Evolutionary conservation across 1,140 invertebrate genomes (phyloP).

Genomic region (Brevipalpus yothersi): DNA sequence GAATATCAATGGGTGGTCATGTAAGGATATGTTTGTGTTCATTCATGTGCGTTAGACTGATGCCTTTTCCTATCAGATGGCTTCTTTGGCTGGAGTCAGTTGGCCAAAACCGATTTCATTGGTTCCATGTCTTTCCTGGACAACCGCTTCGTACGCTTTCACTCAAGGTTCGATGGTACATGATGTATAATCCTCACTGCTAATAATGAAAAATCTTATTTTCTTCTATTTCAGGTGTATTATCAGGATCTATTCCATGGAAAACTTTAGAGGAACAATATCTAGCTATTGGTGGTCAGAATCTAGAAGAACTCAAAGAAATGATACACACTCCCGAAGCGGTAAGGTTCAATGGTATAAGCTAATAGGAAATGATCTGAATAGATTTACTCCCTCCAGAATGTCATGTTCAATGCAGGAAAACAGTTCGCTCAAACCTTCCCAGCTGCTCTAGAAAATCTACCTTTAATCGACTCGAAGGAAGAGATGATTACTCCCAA

Average conservation of each 20-base stretch:
- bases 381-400: constrained; percentile 6
- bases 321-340: constrained; percentile 28
- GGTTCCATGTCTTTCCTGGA: constrained; percentile 88
- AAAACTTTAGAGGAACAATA: constrained; percentile 65
- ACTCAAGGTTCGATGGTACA: constrained; percentile 37
- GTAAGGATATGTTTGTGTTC: constrained; percentile 24
- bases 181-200: background rate
- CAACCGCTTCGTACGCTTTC: constrained; percentile 81
- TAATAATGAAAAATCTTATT: constrained; percentile 2
- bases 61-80: background rate
- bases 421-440: constrained; percentile 41
- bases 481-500: background rate
- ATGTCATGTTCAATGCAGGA: constrained; percentile 29
- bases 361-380: constrained; percentile 4
- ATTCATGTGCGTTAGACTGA: background rate
- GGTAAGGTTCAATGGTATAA: constrained; percentile 9
- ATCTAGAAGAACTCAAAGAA: constrained; percentile 54
- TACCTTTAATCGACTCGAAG: background rate
- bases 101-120: constrained; percentile 77
- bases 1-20: constrained; percentile 99
- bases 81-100: constrained; percentile 54
- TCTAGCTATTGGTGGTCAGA: constrained; percentile 37
- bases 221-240: constrained; percentile 42
- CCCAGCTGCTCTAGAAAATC: background rate
- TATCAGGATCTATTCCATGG: constrained; percentile 87